Evolutionary conservation across 2,113 vertebrate genomes (phyloP), one percentile per base, ranked within the genome.

Genomic region (Atherinomorus stipes): DNA sequence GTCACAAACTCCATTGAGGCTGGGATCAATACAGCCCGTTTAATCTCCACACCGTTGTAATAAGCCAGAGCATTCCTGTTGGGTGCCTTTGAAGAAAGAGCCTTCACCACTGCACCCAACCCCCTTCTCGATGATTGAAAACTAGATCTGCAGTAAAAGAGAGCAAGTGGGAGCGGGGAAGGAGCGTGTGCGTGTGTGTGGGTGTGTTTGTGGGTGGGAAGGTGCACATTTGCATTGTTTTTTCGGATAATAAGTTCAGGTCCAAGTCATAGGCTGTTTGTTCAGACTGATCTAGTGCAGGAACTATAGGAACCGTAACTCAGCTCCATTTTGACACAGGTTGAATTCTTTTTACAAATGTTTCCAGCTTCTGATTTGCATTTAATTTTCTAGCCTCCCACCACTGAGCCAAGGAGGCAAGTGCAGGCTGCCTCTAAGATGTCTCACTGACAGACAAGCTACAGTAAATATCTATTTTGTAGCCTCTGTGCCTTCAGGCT

Each of bases 1-100:
- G 83, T 68, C 23, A 13, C 28, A 52, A 67, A 73, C 51, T 83
- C 78, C 74, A 80, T 54, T 80, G 80, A 85, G 71, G 44, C 53
- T 47, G 40, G 34, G 58, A 88, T 89, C 61, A 2, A 87, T 90
- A 81, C 18, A 77, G 75, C 71, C 68, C 60, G 73, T 87, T 89
- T 68, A 83, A 80, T 85, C 80, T 74, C 49, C 21, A 52, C 2
- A 21, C 61, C 51, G 54, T 64, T 71, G 80, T 79, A 84, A 81
- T 84, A 84, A 88, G n/a, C 63, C 69, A 50, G 26, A 25, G 44
- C 50, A 64, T 75, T 87, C 63, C 53, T 70, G 57, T 21, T 82
- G 72, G 40, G 23, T 42, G 65, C 25, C 28, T 6, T 5, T 49
- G 58, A 78, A 78, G 77, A 64, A 78, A 42, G 21, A 83, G 15